These are phyloP conservation scores for Oostethus manadensis DNA, from an alignment of 2,113 vertebrate species.

Conservation along the genomic window DNA sequence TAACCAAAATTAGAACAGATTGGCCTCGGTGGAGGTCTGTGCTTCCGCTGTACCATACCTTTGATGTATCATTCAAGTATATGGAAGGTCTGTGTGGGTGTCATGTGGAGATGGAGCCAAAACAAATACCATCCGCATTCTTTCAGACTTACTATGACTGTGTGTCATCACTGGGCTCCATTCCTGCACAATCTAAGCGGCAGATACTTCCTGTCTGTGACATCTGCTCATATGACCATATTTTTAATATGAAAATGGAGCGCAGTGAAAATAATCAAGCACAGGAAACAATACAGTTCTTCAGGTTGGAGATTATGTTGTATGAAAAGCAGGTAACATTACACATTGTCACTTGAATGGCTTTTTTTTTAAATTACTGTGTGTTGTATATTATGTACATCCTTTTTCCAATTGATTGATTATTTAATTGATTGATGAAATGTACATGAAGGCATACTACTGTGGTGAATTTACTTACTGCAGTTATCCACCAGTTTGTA, in stretches of 20 bases:
- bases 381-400: no score
- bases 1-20: no score
- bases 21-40: no score
- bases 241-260: neutral
- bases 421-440: no score
- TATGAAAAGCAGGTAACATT: no score
- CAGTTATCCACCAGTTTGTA: no score
- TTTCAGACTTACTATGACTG: conserved; percentile 12
- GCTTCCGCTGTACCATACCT: no score
- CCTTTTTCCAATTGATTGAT: no score
- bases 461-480: no score
- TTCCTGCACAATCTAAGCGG: conserved; percentile 8
- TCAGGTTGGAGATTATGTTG: neutral
- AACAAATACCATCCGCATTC: conserved; percentile 12
- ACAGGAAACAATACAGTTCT: neutral
- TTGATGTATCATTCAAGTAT: neutral
- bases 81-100: neutral
- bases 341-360: no score
- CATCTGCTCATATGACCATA: neutral
- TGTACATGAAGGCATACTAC: no score
- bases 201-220: conserved; percentile 30
- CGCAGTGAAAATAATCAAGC: neutral
- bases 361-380: no score
- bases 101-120: conserved; percentile 5
- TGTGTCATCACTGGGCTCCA: conserved; percentile 19